phyloP scores from a whole-genome alignment of 2,797 vertebrate species.

The Garrulus glandarius region DNA sequence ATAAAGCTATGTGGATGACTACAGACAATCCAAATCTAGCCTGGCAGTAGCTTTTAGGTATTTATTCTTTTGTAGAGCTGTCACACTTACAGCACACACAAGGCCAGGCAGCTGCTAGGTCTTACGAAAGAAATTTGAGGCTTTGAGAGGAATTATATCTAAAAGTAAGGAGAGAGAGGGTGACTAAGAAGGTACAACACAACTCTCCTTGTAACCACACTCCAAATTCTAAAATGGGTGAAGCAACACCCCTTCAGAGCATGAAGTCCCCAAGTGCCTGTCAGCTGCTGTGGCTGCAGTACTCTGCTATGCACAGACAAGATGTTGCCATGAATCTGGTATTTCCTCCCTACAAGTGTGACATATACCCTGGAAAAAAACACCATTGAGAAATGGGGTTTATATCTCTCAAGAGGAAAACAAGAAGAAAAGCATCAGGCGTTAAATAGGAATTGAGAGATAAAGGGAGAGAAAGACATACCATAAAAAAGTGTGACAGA shows the following conservation, averaged over 20 bases:
- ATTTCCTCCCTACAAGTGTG: not conserved
- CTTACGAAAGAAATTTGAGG: not conserved
- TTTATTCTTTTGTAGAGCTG: not conserved
- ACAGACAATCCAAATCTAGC: not conserved
- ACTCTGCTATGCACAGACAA: not conserved
- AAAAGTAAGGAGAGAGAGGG: not conserved
- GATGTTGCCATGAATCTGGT: not conserved
- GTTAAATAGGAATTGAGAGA: not conserved
- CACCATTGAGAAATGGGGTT: accelerated
- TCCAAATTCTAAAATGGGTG: not conserved
- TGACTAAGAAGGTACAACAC: not conserved
- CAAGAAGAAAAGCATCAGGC: not conserved
- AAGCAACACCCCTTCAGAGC: not conserved
- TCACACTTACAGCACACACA: not conserved
- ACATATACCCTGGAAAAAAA: not conserved
- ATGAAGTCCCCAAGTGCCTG: not conserved
- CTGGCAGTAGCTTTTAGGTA: not conserved
- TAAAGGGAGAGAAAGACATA: not conserved
- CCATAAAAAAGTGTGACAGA: not conserved
- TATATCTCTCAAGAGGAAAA: not conserved
- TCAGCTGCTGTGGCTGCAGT: not conserved
- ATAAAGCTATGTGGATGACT: not conserved
- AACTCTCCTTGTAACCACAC: not conserved
- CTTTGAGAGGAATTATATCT: not conserved
- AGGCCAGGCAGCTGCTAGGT: not conserved